A percentile compares a stretch with the other conserved stretches of the same genome.
These are phyloP conservation scores for Pristionchus entomophagus DNA, from an alignment of 2,888 invertebrate species.

Conservation along the genomic window DNA sequence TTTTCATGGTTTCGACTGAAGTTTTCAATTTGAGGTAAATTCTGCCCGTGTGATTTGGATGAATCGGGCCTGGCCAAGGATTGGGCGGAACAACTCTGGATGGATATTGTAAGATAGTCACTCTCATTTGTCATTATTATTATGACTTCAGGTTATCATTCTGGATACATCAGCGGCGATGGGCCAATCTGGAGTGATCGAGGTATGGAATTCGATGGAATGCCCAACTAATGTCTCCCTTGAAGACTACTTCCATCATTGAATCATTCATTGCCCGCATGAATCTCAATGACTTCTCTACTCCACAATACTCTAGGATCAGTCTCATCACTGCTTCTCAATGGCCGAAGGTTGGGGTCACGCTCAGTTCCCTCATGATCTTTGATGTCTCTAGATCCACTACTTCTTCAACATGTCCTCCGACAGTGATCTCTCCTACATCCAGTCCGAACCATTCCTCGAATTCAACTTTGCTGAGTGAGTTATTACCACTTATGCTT, in stretches of 20 bases:
- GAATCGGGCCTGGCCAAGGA: constrained; percentile 15
- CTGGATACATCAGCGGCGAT: constrained; percentile 19
- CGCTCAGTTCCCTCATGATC: background rate
- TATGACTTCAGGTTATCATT: constrained; percentile 6
- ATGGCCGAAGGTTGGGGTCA: background rate
- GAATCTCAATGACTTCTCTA: constrained; percentile 22
- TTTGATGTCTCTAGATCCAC: constrained; percentile 15
- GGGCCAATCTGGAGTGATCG: background rate
- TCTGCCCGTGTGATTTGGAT: background rate
- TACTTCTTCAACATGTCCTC: constrained; percentile 18
- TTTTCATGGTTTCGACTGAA: no score
- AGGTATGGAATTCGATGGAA: background rate
- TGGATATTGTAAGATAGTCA: background rate
- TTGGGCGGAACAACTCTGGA: constrained; percentile 21
- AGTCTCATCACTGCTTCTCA: background rate
- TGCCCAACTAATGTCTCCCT: background rate
- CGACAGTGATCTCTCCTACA: background rate
- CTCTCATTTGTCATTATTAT: background rate
- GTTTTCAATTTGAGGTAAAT: background rate
- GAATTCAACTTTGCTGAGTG: constrained; percentile 27
- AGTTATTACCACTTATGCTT: background rate
- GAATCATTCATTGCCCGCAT: constrained; percentile 17
- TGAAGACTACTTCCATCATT: constrained; percentile 19
- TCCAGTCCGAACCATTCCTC: background rate
- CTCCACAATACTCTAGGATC: constrained; percentile 25